A percentile compares a stretch with the other conserved stretches of the same genome.
Conservation (phyloP, 2,113 vertebrate species). For the Rhagologus leucostigma region DNA sequence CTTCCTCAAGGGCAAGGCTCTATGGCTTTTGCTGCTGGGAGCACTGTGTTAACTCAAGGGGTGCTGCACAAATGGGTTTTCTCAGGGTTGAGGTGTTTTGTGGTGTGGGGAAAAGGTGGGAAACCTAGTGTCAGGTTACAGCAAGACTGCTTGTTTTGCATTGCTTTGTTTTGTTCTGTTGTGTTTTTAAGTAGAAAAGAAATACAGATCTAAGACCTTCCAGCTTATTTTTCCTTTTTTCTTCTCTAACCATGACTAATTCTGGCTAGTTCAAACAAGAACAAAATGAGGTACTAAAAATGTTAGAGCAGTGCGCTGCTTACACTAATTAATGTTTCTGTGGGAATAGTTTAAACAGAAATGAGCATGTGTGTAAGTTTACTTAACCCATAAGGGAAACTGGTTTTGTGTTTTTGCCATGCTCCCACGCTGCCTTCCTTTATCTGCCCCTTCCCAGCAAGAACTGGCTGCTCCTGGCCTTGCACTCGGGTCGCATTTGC, state of each 20-base stretch:
- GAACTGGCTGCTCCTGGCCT: neutral
- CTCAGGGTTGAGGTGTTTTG: neutral
- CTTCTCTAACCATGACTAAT: neutral
- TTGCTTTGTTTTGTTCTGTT: neutral
- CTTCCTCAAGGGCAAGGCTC: neutral
- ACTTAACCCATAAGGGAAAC: neutral
- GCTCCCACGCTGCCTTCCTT: neutral
- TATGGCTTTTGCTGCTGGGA: neutral
- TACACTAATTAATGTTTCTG: neutral
- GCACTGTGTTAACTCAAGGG: fast-evolving
- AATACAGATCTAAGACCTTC: neutral
- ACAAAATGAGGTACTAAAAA: neutral
- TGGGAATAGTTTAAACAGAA: neutral
- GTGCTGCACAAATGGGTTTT: neutral
- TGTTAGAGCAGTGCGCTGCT: neutral
- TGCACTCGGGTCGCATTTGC: neutral
- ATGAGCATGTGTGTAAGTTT: neutral
- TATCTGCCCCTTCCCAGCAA: neutral
- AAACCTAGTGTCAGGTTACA: neutral
- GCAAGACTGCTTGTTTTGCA: neutral
- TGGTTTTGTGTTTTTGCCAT: neutral
- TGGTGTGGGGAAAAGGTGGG: neutral
- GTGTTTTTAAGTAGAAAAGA: neutral
- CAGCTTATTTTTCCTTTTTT: neutral
- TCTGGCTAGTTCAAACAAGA: constrained; percentile 14